A percentile compares a stretch with the other conserved stretches of the same genome.
Conservation (phyloP, 2,797 vertebrate genomes). For the Pangasius mekongensis region DNA sequence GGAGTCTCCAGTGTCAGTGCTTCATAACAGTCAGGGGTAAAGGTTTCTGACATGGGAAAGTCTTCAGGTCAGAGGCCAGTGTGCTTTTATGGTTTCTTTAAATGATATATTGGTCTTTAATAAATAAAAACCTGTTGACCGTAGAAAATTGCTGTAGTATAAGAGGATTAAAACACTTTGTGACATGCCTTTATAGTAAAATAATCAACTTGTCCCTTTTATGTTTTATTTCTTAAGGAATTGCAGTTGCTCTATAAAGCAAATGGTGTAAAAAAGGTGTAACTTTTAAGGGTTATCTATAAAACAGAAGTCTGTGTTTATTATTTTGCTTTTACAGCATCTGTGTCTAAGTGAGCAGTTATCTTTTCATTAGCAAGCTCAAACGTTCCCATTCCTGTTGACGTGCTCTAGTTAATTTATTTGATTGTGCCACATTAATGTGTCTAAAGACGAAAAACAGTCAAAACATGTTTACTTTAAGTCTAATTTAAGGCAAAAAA, state of each 20-base stretch:
- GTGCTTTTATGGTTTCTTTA: neutral
- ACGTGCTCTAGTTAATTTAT: neutral
- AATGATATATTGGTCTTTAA: neutral
- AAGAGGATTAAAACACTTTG: neutral
- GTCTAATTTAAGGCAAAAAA: neutral
- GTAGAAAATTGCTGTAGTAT: neutral
- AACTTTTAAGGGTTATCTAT: neutral
- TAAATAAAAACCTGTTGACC: neutral
- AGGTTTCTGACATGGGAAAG: too few relatives aligned
- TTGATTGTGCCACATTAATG: neutral
- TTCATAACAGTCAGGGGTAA: neutral
- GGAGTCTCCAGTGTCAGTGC: neutral
- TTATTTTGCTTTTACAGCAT: neutral
- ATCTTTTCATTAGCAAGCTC: neutral
- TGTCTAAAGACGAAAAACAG: neutral
- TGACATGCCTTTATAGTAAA: neutral
- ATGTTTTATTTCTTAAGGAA: neutral
- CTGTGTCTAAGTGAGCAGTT: neutral
- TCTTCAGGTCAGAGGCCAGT: neutral
- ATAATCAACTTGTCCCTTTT: neutral
- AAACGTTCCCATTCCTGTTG: neutral
- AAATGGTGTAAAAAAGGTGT: too few relatives aligned
- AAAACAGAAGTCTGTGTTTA: neutral
- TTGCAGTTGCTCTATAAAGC: neutral
- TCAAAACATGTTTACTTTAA: conserved; percentile 17